Percentiles rank a stretch among this genome's conserved stretches.
Conservation (phyloP, 2,797 vertebrate genomes). For the Esox lucius region DNA sequence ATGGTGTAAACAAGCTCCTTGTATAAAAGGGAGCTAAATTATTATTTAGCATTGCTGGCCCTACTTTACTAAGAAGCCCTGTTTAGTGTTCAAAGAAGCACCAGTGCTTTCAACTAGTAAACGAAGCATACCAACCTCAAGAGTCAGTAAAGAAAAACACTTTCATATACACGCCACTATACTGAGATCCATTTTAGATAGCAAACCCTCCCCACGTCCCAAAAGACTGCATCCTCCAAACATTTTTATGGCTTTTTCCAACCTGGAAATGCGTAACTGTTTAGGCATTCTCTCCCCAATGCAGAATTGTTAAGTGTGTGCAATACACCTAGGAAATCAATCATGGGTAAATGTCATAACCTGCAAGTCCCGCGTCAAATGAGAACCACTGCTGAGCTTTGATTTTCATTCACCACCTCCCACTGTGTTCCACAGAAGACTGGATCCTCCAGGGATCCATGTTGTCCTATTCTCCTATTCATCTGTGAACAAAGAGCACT, state of each 20-base stretch:
- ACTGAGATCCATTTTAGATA: constrained; percentile 47
- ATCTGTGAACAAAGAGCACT: neutral
- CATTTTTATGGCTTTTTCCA: constrained; percentile 18
- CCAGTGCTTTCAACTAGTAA: constrained; percentile 6
- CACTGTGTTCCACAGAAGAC: constrained; percentile 2
- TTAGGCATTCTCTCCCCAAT: constrained; percentile 10
- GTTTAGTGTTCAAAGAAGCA: constrained; percentile 33
- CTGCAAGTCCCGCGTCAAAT: neutral
- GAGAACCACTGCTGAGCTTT: constrained; percentile 8
- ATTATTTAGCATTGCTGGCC: neutral
- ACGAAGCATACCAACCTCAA: neutral
- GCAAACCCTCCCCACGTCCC: constrained; percentile 21
- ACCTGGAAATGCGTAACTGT: constrained; percentile 13
- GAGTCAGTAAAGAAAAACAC: neutral
- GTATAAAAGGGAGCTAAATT: neutral
- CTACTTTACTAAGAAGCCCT: neutral
- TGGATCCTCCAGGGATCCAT: neutral
- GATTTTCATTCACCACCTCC: neutral
- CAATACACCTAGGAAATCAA: constrained; percentile 24
- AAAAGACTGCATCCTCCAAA: constrained; percentile 9
- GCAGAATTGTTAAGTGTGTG: constrained; percentile 22
- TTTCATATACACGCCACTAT: constrained; percentile 36
- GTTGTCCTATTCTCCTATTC: neutral
- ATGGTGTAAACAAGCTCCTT: neutral
- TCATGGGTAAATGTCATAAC: constrained; percentile 9